Conservation (phyloP, 2,797 vertebrate genomes). For the Chloroceryle inda region DNA sequence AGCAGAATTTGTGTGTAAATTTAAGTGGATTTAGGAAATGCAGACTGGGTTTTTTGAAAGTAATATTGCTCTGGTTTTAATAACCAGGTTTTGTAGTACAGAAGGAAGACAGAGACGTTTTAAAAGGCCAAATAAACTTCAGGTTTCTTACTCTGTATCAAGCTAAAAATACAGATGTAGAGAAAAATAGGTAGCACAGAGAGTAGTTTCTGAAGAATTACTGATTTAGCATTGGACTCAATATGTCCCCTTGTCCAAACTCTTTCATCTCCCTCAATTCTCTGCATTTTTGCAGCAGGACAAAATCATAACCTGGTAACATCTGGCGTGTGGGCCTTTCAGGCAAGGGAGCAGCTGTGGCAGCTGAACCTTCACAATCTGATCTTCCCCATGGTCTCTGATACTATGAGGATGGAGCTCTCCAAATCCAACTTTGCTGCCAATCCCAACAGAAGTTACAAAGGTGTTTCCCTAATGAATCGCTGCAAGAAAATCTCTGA, state of each 20-base stretch:
- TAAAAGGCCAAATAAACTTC: neutral
- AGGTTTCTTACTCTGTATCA: neutral
- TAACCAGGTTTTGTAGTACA: neutral
- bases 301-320: neutral
- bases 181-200: neutral
- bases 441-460: neutral
- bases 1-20: neutral
- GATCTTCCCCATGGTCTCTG: neutral
- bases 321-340: fast-evolving
- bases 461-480: neutral
- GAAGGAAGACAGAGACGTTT: neutral
- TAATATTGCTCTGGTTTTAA: neutral
- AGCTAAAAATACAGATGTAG: neutral
- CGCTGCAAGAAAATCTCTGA: neutral
- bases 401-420: neutral
- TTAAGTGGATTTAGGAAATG: neutral
- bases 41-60: fast-evolving
- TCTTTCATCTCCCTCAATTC: neutral
- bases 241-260: neutral
- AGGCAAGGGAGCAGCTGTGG: neutral
- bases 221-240: neutral
- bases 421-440: neutral
- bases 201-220: neutral
- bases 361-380: neutral
- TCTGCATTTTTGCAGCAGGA: neutral